Evolutionary conservation across 2,797 vertebrate genomes (phyloP).

Genomic region (Echiichthys vipera): DNA sequence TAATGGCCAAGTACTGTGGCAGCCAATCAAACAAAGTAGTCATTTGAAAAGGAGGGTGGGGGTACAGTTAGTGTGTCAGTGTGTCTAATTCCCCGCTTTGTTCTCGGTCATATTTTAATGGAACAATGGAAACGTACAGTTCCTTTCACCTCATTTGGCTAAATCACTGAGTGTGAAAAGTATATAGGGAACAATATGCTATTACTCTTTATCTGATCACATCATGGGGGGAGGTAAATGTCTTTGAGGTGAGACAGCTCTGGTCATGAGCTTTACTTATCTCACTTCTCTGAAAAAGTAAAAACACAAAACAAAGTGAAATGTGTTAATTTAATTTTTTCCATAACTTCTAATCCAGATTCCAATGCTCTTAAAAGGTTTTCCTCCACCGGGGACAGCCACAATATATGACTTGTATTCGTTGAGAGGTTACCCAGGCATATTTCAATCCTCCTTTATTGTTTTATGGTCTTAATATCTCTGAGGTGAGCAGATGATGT

Average conservation of each 20-base stretch:
- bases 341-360: background rate
- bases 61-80: slow-evolving; percentile 38
- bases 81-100: slow-evolving; percentile 58
- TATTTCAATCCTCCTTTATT: slow-evolving; percentile 49
- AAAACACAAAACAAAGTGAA: slow-evolving; percentile 17
- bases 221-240: background rate
- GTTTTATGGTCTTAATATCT: slow-evolving; percentile 67
- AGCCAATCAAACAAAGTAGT: slow-evolving; percentile 57
- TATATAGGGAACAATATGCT: slow-evolving; percentile 32
- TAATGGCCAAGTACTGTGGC: slow-evolving; percentile 44
- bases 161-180: slow-evolving; percentile 54
- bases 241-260: slow-evolving; percentile 12
- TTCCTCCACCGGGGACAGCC: background rate
- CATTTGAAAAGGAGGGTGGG: slow-evolving; percentile 44
- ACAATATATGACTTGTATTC: slow-evolving; percentile 29
- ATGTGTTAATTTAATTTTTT: background rate
- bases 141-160: slow-evolving; percentile 58
- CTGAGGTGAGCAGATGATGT: slow-evolving; percentile 59
- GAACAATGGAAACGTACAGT: slow-evolving; percentile 24
- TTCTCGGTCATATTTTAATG: slow-evolving; percentile 55
- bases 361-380: slow-evolving; percentile 1
- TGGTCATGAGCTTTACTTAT: background rate
- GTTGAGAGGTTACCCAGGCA: slow-evolving; percentile 38
- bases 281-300: background rate
- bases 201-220: slow-evolving; percentile 45